These are phyloP conservation scores for Lamproptera curius DNA, from an alignment of 2,888 invertebrate species.

Conservation along the genomic window DNA sequence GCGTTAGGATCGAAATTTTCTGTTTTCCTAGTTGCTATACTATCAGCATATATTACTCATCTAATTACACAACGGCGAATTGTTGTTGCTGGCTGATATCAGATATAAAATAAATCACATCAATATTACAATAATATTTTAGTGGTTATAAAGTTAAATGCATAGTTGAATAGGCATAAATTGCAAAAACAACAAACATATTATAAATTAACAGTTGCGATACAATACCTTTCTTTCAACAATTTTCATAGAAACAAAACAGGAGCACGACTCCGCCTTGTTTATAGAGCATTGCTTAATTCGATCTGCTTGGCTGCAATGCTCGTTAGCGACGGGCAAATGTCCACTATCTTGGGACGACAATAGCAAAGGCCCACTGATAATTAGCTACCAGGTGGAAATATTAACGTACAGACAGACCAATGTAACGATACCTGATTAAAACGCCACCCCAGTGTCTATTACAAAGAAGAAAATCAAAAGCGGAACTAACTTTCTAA, in stretches of 20 bases:
- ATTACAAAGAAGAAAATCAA: constrained; percentile 14
- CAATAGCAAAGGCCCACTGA: constrained; percentile 13
- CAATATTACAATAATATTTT: no score
- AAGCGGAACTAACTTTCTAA: constrained; percentile 1
- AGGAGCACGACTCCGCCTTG: no score
- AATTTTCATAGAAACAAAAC: no score
- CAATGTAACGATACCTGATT: constrained; percentile 9
- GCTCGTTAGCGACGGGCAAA: constrained; percentile 12
- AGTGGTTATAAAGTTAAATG: no score
- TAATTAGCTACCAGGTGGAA: constrained; percentile 14
- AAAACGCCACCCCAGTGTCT: constrained; percentile 1
- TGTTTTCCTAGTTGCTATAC: constrained; percentile 16
- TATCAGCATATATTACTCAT: constrained; percentile 21
- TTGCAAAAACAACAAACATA: no score
- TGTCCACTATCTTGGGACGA: constrained; percentile 12
- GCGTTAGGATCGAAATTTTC: constrained; percentile 19
- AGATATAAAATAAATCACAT: no score
- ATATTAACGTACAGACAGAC: constrained; percentile 7
- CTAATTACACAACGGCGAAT: constrained; percentile 8
- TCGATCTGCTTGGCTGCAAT: constrained; percentile 10
- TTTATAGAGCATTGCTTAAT: no score
- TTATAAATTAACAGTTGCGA: no score
- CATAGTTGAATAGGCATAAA: no score
- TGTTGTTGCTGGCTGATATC: constrained; percentile 14
- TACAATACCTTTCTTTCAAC: no score